Percentiles rank a stretch among this genome's conserved stretches.
These are phyloP conservation scores for Progne subis DNA, from an alignment of 2,113 vertebrate species.

Conservation along the genomic window DNA sequence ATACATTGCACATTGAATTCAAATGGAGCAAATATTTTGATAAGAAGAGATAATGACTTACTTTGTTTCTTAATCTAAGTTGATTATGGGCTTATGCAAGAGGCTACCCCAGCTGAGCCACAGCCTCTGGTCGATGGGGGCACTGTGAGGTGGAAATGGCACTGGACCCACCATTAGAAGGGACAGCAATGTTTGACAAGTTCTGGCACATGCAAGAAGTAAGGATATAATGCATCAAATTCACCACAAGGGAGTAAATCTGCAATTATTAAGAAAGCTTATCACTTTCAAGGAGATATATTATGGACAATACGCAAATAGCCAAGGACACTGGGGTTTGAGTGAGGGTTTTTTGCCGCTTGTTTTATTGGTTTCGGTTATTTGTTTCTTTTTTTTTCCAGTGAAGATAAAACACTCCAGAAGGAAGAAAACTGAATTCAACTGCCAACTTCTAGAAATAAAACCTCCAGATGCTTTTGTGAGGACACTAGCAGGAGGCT, in stretches of 20 bases:
- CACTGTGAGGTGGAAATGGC: neutral
- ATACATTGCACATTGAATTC: neutral
- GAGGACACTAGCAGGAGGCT: neutral
- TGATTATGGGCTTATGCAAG: slow-evolving; percentile 45
- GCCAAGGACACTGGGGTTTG: neutral
- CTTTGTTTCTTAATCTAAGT: slow-evolving; percentile 36
- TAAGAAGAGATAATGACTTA: neutral
- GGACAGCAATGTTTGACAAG: fast-evolving
- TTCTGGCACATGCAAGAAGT: neutral
- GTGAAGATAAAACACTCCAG: neutral
- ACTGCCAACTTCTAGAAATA: neutral
- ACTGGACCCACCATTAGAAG: neutral
- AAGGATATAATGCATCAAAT: neutral
- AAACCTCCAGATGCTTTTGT: neutral
- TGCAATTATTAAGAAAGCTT: neutral
- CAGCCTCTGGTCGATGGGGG: neutral
- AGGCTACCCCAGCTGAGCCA: neutral
- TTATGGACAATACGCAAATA: neutral
- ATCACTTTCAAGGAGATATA: neutral
- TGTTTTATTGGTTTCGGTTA: neutral
- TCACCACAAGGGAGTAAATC: neutral
- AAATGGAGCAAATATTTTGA: neutral
- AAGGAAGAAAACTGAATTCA: neutral
- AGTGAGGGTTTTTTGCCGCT: fast-evolving
- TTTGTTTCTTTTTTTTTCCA: neutral